Evolutionary conservation across 1,140 invertebrate species (phyloP), one percentile per base, ranked within the genome.

Genomic region (Caenorhabditis brenneri): DNA sequence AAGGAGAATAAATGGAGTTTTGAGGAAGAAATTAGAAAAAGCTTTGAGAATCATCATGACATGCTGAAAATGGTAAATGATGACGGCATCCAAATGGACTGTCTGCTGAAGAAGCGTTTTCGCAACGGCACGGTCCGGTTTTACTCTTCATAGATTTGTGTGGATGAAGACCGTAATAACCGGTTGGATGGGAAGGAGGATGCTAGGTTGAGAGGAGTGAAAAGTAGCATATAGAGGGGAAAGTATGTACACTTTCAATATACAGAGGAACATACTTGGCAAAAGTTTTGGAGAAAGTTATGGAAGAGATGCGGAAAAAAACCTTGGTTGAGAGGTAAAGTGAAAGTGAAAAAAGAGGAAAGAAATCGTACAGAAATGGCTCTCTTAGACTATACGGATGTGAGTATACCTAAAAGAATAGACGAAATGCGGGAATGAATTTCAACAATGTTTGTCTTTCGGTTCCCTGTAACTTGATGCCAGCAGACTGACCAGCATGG

Each of bases 151-250:
- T 7, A 46, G 65, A 74, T 74, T 74, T 74, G 36, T 42, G 65
- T 42, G 65, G 65, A 74, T 74, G 65, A 74, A 74, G 65, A 74
- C 65, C 65, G 65, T 74, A 74, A 42, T 42, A 74, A 74, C 65
- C 65, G 65, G 65, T 74, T 74, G 29, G 36, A 29, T 74, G n/a
- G 29, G 31, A 19, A 19, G 53, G 24, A 12, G 53, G 15, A 27
- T 24, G 10, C 2, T 58, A 7, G 53, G 53, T 12, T 36, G 65
- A 74, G 36, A 74, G 22, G 33, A 24, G 10, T 29, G 33, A 74
- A 74, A 74, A 74, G 65, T 42, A 74, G 65, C 58, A 65, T 74
- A 74, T 74, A 24, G 65, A 74, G 27, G 33, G 42, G 36, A 74
- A 24, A 74, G 65, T 46, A 74, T 74, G 65, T 74, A 74, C 36